Evolutionary conservation across 2,888 invertebrate species (phyloP), one percentile per base, ranked within the genome.

Genomic region (Agrochola lota): DNA sequence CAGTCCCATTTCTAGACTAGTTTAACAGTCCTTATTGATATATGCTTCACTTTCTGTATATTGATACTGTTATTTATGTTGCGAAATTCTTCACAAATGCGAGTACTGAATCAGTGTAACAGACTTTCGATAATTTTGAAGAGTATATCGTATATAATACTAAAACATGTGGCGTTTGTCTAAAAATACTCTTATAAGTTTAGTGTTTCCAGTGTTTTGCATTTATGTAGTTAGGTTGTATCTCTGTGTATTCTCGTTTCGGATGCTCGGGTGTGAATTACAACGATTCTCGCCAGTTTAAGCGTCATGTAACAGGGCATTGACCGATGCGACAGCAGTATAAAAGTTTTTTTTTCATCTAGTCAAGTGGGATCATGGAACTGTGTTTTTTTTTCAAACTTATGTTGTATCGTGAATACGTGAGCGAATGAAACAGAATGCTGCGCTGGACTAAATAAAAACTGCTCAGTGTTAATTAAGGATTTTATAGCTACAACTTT

Each of bases 241-340:
- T 72, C n/a, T 57, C 15, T 11, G 59, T 49, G 17, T 76, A 71
- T 73, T 81, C 55, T 74, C 26, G 60, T 43, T 60, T 72, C 8
- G n/a, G n/a, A 62, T 59, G 66, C 60, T 69, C 71, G 74, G 46
- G 81, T 72, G 64, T 70, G 55, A 60, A 85, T 62, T 71, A 74
- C 30, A 74, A 52, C n/a, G 40, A 71, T 64, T 72, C 74, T 74
- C 35, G 71, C 49, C 49, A 49, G 62, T 62, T 23, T 57, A 60
- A 72, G 64, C 55, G 78, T 69, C 52, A 62, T 46, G 55, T 64
- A 85, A 72, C 79, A 76, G 85, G 75, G 49, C 77, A 64, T 70
- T 87, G 86, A 82, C 88, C 85, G 63, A 64, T 63, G 68, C 63
- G 35, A 73, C 49, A 67, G 59, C 57, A 55, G 8, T 75, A 63